Conservation (phyloP, 2,797 vertebrate species). For the Craterocephalus amniculus region DNA sequence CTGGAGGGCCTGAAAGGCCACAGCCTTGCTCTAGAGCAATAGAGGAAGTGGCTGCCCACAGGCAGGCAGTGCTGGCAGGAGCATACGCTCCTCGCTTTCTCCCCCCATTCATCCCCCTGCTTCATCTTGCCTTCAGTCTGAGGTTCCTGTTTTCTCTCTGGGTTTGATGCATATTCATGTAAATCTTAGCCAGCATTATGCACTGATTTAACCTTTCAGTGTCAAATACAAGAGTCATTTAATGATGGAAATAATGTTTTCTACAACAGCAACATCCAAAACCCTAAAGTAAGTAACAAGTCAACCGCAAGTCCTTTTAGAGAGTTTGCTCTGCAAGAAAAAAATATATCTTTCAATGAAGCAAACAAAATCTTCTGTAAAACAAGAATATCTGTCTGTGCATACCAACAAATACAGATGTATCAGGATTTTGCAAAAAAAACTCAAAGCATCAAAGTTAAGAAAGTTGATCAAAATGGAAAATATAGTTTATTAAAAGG, state of each 20-base stretch:
- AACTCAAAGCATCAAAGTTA: too few relatives aligned
- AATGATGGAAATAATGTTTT: too few relatives aligned
- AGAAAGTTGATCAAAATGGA: not conserved
- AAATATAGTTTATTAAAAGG: not conserved
- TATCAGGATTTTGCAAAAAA: not conserved
- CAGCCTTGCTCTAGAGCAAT: slow-evolving; percentile 39
- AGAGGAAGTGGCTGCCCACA: slow-evolving; percentile 77
- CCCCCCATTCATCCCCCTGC: slow-evolving; percentile 17
- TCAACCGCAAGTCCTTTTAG: too few relatives aligned
- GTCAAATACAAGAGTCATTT: not conserved
- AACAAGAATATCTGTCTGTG: not conserved
- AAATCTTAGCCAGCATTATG: not conserved
- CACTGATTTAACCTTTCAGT: not conserved
- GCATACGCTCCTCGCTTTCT: slow-evolving; percentile 45
- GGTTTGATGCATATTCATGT: not conserved
- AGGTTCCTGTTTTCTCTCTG: slow-evolving; percentile 19
- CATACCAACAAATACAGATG: not conserved
- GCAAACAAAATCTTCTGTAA: not conserved
- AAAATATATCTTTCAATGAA: not conserved
- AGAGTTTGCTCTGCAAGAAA: not conserved
- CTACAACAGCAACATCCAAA: not conserved
- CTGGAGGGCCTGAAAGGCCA: slow-evolving; percentile 67
- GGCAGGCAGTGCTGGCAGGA: slow-evolving; percentile 70
- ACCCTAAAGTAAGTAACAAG: not conserved
- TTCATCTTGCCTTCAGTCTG: slow-evolving; percentile 26